Base-by-base conservation (phyloP, 2,888 invertebrate genomes). In the Ectropis crepuscularia region DNA sequence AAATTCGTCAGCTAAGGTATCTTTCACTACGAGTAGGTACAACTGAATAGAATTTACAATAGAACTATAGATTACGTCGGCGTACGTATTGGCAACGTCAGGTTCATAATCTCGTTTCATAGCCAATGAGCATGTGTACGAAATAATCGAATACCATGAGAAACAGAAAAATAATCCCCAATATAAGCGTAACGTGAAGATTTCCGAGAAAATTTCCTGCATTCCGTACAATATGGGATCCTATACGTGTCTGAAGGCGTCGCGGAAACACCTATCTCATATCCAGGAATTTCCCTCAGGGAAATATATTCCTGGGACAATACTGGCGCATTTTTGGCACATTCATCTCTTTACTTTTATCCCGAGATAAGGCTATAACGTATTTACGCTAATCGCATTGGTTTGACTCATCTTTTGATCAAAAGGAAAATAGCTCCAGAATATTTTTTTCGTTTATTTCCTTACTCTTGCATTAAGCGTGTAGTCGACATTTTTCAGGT, bases 131-230 rank as follows among this genome's bases (percentile, higher is more conserved):
- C 62, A 70, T 55, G 53, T 57, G 61, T 50, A 73, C 72, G 72
- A 78, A 73, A 79, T 76, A 72, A 72, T 77, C 74, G 75, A 74
- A 59, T 65, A 60, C 51, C 48, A 53, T 45, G 37, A 76, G 74
- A 76, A 71, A 63, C 61, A 63, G 54, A 63, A 63, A 67, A 61
- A 68, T 75, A 65, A 65, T 61, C 53, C 73, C 72, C 75, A 78
- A 76, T 76, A 76, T 75, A 77, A 78, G 75, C 77, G 71, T 70
- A 76, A 79, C 69, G 72, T 61, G 71, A 75, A 74, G 81, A 86
- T 86, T 85, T 86, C 85, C 84, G 80, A 65, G 69, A 74, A 81
- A 79, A 86, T 83, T 81, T 85, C 78, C 79, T 76, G 74, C 73
- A 78, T 80, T 80, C 83, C 80, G 74, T 59, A 53, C 64, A 60